Conservation (phyloP, 2,113 vertebrate genomes). For the Panurus biarmicus region DNA sequence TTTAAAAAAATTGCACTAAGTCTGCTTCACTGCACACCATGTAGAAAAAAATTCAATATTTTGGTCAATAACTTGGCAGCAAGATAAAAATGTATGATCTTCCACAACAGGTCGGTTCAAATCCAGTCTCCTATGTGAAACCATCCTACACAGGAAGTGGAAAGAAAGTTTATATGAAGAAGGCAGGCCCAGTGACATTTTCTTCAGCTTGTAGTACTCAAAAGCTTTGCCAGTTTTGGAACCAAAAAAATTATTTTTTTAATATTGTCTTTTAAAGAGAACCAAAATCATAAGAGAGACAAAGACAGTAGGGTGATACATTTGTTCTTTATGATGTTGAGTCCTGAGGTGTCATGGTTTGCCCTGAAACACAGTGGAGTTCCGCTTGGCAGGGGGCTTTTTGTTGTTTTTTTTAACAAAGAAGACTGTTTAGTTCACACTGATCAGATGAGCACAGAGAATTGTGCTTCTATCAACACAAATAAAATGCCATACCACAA, state of each 20-base stretch:
- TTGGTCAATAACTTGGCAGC: not conserved
- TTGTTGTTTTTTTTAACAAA: not conserved
- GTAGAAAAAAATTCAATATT: not conserved
- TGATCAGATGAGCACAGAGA: not conserved
- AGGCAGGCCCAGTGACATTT: not conserved
- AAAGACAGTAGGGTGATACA: not conserved
- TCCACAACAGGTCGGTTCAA: not conserved
- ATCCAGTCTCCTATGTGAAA: not conserved
- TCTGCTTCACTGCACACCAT: not conserved
- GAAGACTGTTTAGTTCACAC: not conserved
- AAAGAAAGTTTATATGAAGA: not conserved
- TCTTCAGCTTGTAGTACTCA: not conserved
- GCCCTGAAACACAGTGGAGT: not conserved
- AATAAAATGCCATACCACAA: not conserved
- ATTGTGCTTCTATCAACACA: not conserved
- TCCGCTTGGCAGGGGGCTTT: not conserved
- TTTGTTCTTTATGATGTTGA: not conserved
- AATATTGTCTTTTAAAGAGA: not conserved
- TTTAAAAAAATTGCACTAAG: not conserved
- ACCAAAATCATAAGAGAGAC: not conserved
- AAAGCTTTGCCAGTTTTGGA: not conserved
- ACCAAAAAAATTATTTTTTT: not conserved
- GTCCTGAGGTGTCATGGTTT: not conserved
- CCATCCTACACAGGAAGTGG: not conserved
- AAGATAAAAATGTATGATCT: constrained; percentile 30